Conservation (phyloP, 1,140 invertebrate species). For the Papilio glaucus region DNA sequence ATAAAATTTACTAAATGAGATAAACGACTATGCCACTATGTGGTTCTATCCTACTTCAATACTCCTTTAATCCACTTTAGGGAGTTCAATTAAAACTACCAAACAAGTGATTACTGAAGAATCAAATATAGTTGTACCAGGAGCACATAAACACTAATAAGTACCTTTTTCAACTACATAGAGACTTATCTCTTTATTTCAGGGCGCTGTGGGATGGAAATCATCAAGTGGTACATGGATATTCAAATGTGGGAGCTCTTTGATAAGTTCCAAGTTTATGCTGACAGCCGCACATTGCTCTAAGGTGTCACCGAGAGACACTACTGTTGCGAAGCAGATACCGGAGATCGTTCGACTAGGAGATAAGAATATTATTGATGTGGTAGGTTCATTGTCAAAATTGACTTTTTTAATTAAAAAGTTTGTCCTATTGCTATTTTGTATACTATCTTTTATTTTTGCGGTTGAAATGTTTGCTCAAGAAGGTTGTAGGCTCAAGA, state of each 20-base stretch:
- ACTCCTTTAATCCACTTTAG: no score
- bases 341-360: conserved; percentile 46
- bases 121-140: neutral
- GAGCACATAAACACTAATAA: neutral
- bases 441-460: no score
- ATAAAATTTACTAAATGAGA: no score
- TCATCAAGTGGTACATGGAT: conserved; percentile 37
- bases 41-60: no score
- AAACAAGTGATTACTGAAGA: neutral
- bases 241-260: conserved; percentile 49
- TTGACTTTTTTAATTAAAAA: no score
- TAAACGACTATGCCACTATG: no score
- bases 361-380: conserved; percentile 40
- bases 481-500: no score
- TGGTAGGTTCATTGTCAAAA: conserved; percentile 15
- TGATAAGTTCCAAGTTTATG: conserved; percentile 46
- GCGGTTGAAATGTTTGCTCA: no score
- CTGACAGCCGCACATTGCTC: conserved; percentile 52
- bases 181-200: neutral
- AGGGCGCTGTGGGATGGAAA: conserved; percentile 51
- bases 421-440: no score
- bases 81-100: no score
- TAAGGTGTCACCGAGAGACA: conserved; percentile 32
- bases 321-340: conserved; percentile 20
- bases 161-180: neutral